Base-by-base conservation (phyloP, 2,888 invertebrate species). In the Microchrysa polita region DNA sequence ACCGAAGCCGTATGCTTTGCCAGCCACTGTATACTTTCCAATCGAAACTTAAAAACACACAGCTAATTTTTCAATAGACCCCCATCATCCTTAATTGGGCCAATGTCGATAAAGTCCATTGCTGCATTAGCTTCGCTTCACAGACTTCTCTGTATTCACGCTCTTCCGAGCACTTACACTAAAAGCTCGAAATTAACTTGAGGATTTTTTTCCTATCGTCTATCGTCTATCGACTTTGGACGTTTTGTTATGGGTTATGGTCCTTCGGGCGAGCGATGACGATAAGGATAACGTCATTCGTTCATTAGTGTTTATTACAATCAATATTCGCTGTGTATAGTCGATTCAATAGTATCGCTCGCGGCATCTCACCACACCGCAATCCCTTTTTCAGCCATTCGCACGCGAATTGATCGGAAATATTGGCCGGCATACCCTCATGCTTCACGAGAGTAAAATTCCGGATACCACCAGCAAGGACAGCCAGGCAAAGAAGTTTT, bases 81-180 rank as follows among this genome's bases (percentile, higher is more conserved):
- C 40, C 57, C 18, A 14, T 67, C n/a, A n/a, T n/a, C n/a, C 16
- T 55, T 67, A 69, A 55, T 69, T 69, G 57, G 69, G 69, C 40
- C 55, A 57, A 69, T 57, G 57, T 69, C 69, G 23, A 55, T 57
- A 55, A 69, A 69, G 42, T 69, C 27, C 69, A 42, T 57, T 18
- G 69, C 5, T 20, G 16, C 69, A 69, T 69, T 69, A 69, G 55
- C 40, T 20, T n/a, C 55, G 42, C 20, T 69, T 42, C 55, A 55
- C 5, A 40, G 69, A 42, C 23, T 69, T 5, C n/a, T n/a, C n/a
- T n/a, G n/a, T 53, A 7, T 65, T 10, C 48, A 65, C 34, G 67
- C 23, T 67, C 55, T 27, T 34, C 18, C 16, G 53, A 27, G 53
- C 34, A 55, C 67, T 53, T 67, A 67, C 34, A 67, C 1, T 53